Evolutionary conservation across 2,113 vertebrate species (phyloP).

Genomic region (Salminus brasiliensis): DNA sequence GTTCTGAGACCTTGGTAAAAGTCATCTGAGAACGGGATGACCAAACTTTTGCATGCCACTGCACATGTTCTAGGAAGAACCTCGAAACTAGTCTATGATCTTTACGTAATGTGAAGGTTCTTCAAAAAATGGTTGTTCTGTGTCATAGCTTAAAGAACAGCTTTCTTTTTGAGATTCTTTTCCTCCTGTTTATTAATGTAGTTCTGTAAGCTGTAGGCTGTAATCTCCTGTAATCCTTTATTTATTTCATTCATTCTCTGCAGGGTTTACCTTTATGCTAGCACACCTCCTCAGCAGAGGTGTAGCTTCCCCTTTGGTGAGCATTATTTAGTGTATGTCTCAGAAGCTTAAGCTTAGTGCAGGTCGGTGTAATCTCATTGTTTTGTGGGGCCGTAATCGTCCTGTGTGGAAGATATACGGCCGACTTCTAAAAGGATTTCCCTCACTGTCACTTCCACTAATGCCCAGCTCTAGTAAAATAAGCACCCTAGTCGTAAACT

Average conservation of each 20-base stretch:
- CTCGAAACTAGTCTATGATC: no score
- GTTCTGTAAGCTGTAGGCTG: background rate
- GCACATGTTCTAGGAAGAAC: no score
- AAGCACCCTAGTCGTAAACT: conserved; percentile 70
- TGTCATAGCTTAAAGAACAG: no score
- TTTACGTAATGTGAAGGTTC: no score
- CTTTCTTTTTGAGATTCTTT: no score
- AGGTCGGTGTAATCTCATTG: background rate
- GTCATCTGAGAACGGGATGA: no score
- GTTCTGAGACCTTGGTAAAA: no score
- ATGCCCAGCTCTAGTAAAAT: conserved; percentile 69
- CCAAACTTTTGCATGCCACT: no score
- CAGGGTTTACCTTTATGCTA: background rate
- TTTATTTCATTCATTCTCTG: background rate
- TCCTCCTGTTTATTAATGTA: background rate
- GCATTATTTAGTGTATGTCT: conserved; percentile 7
- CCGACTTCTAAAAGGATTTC: conserved; percentile 70
- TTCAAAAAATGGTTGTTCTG: no score
- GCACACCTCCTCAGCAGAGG: background rate
- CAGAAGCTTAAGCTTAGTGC: background rate
- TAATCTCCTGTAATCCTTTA: background rate
- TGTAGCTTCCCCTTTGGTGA: conserved; percentile 27
- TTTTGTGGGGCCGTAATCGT: conserved; percentile 60
- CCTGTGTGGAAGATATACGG: conserved; percentile 60
- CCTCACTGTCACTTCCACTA: conserved; percentile 68